Evolutionary conservation across 2,113 vertebrate genomes (phyloP), one percentile per base, ranked within the genome.

Genomic region (Chitala chitala): DNA sequence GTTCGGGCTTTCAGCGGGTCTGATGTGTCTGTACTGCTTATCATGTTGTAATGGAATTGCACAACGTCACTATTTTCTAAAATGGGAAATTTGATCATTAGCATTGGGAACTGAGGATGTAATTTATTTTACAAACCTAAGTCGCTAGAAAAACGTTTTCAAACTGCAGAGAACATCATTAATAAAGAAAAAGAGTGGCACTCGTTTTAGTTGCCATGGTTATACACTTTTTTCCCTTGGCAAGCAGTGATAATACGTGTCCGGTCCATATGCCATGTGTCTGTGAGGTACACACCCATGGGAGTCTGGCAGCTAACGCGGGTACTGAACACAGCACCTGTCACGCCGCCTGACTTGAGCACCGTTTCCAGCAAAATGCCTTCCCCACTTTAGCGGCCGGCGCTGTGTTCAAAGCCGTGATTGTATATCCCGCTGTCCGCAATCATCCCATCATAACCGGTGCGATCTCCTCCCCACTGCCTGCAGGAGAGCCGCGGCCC

Each of bases 401-500:
- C 75, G 66, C 77, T 71, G 46, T 1, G 73, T 82, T 72, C 77
- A 82, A 78, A 61, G 64, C 72, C n/a, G 69, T 81, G 83, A 85
- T 83, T 83, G 82, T 79, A 76, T 79, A 69, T 77, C 84, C 84
- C 59, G 78, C 80, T 82, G 80, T 79, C 82, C 63, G 55, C 75
- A 85, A 83, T 83, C 79, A 85, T 81, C 84, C 80, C 82, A 82
- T 85, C 82, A 83, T 74, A 55, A 56, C 75, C 69, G 55, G 64
- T 31, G 65, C 75, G 78, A 82, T 80, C 76, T 76, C 76, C 74
- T 77, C 74, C 83, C 79, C 75, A 76, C 80, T 75, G 83, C 36
- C 79, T 73, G 56, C 31, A 77, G 71, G 77, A 74, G 73, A 31
- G 72, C 44, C 29, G 42, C 24, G 40, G 72, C 75, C 55, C 77